These are phyloP conservation scores for Cebidichthys violaceus DNA, from an alignment of 2,113 vertebrate species.

Conservation along the genomic window DNA sequence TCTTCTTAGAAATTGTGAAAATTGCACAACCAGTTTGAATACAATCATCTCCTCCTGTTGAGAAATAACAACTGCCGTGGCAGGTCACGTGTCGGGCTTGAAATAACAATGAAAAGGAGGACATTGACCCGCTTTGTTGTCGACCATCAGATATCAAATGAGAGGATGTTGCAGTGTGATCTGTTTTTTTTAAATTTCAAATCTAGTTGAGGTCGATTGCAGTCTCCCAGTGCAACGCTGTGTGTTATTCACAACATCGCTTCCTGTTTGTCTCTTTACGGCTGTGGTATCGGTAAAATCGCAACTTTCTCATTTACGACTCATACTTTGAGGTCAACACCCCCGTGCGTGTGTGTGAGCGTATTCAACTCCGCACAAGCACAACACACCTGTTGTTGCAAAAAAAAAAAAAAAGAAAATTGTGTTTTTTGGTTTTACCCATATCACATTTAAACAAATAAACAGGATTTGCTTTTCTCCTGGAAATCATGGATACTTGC, in stretches of 20 bases:
- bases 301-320: constrained; percentile 49
- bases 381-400: constrained; percentile 36
- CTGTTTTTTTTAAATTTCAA: background rate
- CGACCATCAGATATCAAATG: constrained; percentile 17
- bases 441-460: background rate
- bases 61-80: constrained; percentile 29
- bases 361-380: constrained; percentile 8
- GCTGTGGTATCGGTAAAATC: constrained; percentile 62
- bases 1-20: constrained; percentile 57
- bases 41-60: constrained; percentile 43
- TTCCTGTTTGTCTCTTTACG: constrained; percentile 79
- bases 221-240: constrained; percentile 26
- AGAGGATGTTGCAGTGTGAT: background rate
- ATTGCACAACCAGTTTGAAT: constrained; percentile 52
- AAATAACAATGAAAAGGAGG: background rate
- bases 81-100: background rate
- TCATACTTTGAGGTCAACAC: constrained; percentile 52
- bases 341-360: background rate
- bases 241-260: constrained; percentile 38
- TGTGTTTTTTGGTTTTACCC: no score
- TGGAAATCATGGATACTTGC: background rate
- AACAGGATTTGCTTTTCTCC: background rate
- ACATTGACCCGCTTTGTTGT: background rate
- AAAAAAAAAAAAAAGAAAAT: background rate
- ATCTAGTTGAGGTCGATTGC: constrained; percentile 10